Conservation (phyloP, 2,888 invertebrate species). For the Conchocele bisecta region DNA sequence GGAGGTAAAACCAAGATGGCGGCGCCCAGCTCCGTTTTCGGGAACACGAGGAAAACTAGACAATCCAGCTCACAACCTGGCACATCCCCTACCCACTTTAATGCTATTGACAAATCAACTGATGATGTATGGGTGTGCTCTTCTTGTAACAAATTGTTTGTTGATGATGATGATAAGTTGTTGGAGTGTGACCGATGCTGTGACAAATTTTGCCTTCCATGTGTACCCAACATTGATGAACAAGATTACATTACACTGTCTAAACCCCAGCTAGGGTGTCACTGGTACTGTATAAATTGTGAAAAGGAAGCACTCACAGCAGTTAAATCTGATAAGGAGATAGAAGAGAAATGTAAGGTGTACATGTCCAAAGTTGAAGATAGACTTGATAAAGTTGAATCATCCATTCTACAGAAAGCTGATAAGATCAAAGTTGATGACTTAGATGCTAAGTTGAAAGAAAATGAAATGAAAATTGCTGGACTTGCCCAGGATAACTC, state of each 20-base stretch:
- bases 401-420: neutral
- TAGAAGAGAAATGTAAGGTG: neutral
- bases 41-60: too few relatives aligned
- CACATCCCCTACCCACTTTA: too few relatives aligned
- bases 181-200: neutral
- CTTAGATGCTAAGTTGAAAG: neutral
- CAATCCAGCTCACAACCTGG: too few relatives aligned
- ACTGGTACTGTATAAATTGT: neutral
- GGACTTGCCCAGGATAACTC: neutral
- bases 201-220: neutral
- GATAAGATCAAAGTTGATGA: neutral
- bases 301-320: neutral
- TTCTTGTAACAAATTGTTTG: neutral
- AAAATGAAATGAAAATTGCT: neutral
- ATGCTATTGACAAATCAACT: too few relatives aligned
- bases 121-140: neutral
- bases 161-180: neutral
- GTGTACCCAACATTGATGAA: neutral
- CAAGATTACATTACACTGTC: neutral
- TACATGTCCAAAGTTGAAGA: neutral
- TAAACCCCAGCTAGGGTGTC: neutral
- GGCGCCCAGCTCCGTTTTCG: too few relatives aligned
- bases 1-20: too few relatives aligned
- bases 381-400: neutral
- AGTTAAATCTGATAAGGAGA: neutral